phyloP scores from a whole-genome alignment of 1,140 invertebrate species.

The Sipha flava region DNA sequence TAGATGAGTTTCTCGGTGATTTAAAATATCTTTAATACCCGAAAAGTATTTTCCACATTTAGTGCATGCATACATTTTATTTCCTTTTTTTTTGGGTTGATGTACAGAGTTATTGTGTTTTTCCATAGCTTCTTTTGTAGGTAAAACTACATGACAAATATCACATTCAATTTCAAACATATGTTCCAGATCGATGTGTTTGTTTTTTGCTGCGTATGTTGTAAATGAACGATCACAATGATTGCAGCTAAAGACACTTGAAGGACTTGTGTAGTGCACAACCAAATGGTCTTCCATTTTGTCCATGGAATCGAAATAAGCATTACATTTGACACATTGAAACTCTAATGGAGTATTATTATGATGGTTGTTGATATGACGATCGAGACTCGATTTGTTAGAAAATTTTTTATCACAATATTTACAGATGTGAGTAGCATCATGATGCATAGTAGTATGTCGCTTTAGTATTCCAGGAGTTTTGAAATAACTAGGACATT shows the following conservation, averaged over 20 bases:
- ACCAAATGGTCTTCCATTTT: slow-evolving; percentile 27
- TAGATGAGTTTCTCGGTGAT: slow-evolving; percentile 4
- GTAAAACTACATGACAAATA: slow-evolving; percentile 15
- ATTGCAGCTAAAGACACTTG: neutral
- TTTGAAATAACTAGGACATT: neutral
- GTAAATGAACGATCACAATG: slow-evolving; percentile 1
- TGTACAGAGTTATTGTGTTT: slow-evolving; percentile 20
- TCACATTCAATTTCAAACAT: neutral
- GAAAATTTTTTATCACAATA: slow-evolving; percentile 19
- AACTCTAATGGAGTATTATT: neutral
- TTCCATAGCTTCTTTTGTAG: slow-evolving; percentile 21
- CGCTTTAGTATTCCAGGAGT: neutral
- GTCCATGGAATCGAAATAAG: slow-evolving; percentile 9
- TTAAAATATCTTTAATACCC: slow-evolving; percentile 24
- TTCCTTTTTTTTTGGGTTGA: neutral
- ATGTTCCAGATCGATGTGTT: slow-evolving; percentile 11
- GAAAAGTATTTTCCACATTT: slow-evolving; percentile 10
- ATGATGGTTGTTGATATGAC: neutral
- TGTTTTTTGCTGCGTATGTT: neutral
- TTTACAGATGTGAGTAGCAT: neutral
- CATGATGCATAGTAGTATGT: neutral
- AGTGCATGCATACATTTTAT: neutral
- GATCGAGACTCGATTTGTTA: neutral
- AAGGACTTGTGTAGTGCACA: neutral
- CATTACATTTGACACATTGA: slow-evolving; percentile 23